These are phyloP conservation scores for Chromis chromis DNA, from an alignment of 2,797 vertebrate genomes.

Conservation along the genomic window DNA sequence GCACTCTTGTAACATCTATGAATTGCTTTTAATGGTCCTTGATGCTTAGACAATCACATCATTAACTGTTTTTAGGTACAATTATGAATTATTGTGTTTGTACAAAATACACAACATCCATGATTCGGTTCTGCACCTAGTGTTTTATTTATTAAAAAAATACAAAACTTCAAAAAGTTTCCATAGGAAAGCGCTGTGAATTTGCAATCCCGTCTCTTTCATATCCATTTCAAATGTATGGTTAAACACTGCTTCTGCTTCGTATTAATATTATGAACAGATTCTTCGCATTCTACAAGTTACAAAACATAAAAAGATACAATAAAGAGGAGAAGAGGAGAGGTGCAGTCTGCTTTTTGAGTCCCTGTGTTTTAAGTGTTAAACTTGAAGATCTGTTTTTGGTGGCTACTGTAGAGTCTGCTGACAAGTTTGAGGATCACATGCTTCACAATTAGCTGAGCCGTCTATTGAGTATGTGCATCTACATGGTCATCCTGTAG, in stretches of 20 bases:
- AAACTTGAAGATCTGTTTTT: conserved; percentile 53
- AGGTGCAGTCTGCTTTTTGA: conserved; percentile 65
- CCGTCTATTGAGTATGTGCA: no score
- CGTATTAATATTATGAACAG: conserved; percentile 54
- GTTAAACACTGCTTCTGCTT: conserved; percentile 54
- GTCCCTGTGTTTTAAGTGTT: conserved; percentile 64
- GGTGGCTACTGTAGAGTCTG: background rate
- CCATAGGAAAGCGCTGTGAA: conserved; percentile 95
- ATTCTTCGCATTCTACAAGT: conserved; percentile 73
- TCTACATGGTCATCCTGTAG: no score
- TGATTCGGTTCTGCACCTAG: conserved; percentile 49
- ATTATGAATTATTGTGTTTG: background rate
- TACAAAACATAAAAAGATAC: conserved; percentile 53
- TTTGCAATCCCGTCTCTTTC: conserved; percentile 92
- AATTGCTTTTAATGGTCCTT: no score
- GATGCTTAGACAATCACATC: background rate
- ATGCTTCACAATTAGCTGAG: background rate
- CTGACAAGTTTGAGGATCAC: background rate
- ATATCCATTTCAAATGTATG: conserved; percentile 78
- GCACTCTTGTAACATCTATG: background rate
- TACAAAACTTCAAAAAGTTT: conserved; percentile 91
- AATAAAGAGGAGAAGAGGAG: conserved; percentile 46
- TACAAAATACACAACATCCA: conserved; percentile 12
- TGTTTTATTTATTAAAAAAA: conserved; percentile 84
- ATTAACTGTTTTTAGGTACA: no score